Percentiles rank a stretch among this genome's conserved stretches.
Conservation (phyloP, 2,113 vertebrate species). For the Aleadryas rufinucha region DNA sequence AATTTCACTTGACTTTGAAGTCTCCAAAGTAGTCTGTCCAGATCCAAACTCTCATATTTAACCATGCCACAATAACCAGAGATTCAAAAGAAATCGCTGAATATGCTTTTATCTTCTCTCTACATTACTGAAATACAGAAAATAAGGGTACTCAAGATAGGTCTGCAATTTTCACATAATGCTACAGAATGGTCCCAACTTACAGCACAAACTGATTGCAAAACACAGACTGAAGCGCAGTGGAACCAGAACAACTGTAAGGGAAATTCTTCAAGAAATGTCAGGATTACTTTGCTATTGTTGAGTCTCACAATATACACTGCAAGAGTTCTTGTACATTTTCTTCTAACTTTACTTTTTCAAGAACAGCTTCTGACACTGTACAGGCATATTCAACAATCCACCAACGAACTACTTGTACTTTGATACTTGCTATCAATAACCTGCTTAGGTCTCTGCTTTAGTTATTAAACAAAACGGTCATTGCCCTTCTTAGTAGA, state of each 20-base stretch:
- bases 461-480: background rate
- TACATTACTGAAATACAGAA: background rate
- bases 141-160: background rate
- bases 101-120: background rate
- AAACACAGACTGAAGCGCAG: background rate
- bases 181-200: accelerated
- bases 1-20: background rate
- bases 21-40: background rate
- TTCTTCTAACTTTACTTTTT: background rate
- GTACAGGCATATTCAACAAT: background rate
- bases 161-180: background rate
- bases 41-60: background rate
- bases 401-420: background rate
- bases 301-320: background rate
- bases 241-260: background rate
- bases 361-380: background rate
- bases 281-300: background rate
- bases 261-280: background rate
- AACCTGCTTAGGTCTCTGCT: background rate
- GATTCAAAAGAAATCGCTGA: background rate
- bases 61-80: background rate
- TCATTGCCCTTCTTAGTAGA: background rate
- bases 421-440: background rate
- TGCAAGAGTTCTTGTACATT: background rate
- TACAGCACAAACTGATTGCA: background rate